Evolutionary conservation across 1,140 invertebrate genomes (phyloP).

Genomic region (Drosophila paulistorum): DNA sequence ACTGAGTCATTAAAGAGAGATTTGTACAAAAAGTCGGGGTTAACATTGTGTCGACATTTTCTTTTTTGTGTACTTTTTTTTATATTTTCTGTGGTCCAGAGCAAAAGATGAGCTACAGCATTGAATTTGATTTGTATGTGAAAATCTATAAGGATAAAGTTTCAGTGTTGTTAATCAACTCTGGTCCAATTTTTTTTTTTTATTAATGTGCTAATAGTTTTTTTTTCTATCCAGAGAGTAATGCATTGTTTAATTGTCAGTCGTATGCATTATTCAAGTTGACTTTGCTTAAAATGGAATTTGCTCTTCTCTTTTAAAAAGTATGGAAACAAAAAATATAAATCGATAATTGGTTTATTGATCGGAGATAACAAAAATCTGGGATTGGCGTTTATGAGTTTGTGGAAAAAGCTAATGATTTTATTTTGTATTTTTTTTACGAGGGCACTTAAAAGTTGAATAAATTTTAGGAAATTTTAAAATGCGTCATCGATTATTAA

Average conservation of each 20-base stretch:
- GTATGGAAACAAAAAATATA: too few species aligned
- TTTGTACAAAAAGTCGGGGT: slow-evolving; percentile 27
- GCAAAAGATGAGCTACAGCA: background rate
- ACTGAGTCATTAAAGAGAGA: slow-evolving; percentile 52
- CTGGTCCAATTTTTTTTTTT: background rate
- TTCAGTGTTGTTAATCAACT: slow-evolving; percentile 9
- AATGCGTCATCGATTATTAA: too few species aligned
- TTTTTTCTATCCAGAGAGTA: background rate
- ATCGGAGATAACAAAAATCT: too few species aligned
- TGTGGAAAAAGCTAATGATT: too few species aligned
- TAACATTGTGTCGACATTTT: slow-evolving; percentile 19
- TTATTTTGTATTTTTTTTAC: too few species aligned
- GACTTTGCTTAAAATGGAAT: background rate
- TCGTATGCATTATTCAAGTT: background rate
- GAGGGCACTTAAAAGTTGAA: too few species aligned
- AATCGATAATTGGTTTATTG: too few species aligned
- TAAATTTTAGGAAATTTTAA: too few species aligned
- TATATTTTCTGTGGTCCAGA: background rate
- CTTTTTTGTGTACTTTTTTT: background rate
- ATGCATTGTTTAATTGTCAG: background rate
- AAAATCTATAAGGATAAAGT: background rate
- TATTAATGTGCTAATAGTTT: background rate
- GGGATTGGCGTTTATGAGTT: too few species aligned
- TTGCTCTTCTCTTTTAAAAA: background rate
- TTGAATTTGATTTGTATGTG: slow-evolving; percentile 5